Conservation (phyloP, 2,113 vertebrate genomes). For the Pseudonaja textilis region DNA sequence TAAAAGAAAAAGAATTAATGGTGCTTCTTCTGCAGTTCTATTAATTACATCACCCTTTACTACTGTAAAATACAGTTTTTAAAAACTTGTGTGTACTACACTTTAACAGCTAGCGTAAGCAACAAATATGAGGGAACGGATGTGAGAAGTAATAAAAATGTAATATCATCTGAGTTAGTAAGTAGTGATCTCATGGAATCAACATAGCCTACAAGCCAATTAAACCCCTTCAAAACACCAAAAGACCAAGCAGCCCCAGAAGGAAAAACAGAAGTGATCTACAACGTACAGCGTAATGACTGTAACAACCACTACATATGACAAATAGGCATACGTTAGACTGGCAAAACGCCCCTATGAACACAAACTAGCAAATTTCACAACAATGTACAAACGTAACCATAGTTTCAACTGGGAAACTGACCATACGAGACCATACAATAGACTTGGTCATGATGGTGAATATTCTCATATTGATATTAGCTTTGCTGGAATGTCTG, state of each 20-base stretch:
- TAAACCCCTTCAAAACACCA: not conserved
- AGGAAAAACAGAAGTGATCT: not conserved
- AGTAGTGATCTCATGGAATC: not conserved
- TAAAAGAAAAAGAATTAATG: not conserved
- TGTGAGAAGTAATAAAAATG: not conserved
- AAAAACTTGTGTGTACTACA: not conserved
- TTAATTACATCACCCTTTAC: not conserved
- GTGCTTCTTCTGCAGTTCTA: not conserved
- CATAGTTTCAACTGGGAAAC: not conserved
- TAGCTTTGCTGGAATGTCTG: not conserved
- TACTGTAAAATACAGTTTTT: not conserved
- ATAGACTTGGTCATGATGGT: not conserved
- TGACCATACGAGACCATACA: not conserved
- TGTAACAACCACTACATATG: not conserved
- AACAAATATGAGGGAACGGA: not conserved
- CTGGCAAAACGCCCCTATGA: not conserved
- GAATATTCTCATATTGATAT: not conserved
- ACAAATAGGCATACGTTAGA: not conserved
- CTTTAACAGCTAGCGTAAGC: not conserved
- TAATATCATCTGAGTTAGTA: not conserved
- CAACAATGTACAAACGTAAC: not conserved
- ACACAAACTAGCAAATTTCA: not conserved
- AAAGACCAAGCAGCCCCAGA: not conserved
- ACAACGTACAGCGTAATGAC: not conserved
- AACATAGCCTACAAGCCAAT: not conserved